phyloP scores from a whole-genome alignment of 2,113 vertebrate species.

The Cryptomyrus ogoouensis region DNA sequence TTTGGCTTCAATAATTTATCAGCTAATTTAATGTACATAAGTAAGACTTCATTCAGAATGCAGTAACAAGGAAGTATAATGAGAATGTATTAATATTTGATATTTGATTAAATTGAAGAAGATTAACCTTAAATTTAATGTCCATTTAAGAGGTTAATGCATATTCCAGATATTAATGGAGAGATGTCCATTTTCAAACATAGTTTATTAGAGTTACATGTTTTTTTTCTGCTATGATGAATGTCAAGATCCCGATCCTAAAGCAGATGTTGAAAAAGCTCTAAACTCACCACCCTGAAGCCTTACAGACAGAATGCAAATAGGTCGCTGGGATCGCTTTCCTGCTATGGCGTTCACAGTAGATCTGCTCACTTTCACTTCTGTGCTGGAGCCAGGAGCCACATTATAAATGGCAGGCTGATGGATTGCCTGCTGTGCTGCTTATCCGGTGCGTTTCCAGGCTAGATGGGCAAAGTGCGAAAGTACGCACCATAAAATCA shows the following conservation, averaged over 20 bases:
- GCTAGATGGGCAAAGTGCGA: background rate
- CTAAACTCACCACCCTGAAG: background rate
- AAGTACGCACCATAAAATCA: background rate
- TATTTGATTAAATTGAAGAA: background rate
- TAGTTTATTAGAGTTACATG: background rate
- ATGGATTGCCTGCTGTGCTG: background rate
- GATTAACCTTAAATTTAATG: background rate
- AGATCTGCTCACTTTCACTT: background rate
- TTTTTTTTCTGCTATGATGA: background rate
- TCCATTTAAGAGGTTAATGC: background rate
- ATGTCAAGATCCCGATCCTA: background rate
- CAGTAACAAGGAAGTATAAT: background rate
- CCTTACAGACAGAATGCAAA: background rate
- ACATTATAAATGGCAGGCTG: background rate
- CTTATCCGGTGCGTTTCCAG: background rate
- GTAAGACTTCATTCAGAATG: background rate
- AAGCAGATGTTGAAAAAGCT: background rate
- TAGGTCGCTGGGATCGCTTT: background rate
- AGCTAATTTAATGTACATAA: background rate
- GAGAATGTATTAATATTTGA: background rate
- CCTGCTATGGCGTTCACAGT: background rate
- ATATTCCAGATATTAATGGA: background rate
- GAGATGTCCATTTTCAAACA: background rate
- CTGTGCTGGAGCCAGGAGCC: background rate
- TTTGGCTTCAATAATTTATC: slow-evolving; percentile 8